A percentile compares a stretch with the other conserved stretches of the same genome.
phyloP scores from a whole-genome alignment of 2,888 invertebrate genomes.

The Luffia ferchaultella region DNA sequence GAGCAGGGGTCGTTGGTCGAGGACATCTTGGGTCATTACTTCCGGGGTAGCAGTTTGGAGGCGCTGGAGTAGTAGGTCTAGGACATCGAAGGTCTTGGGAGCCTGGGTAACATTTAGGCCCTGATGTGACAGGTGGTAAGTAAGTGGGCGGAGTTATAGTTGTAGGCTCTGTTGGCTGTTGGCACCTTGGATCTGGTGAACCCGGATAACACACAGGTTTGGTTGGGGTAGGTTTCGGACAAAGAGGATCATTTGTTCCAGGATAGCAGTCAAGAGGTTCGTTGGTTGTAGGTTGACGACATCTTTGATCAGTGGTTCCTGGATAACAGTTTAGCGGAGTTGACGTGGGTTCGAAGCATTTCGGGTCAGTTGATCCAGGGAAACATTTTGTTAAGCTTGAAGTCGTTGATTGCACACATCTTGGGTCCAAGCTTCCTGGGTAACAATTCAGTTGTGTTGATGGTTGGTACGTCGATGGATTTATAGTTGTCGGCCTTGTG shows the following conservation, averaged over 20 bases:
- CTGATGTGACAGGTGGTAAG: conserved; percentile 18
- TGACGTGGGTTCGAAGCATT: conserved; percentile 27
- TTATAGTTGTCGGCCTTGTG: too few relatives aligned
- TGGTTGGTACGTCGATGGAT: conserved; percentile 18
- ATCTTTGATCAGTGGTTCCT: conserved; percentile 26
- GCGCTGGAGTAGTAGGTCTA: conserved; percentile 19
- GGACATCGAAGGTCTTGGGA: conserved; percentile 29
- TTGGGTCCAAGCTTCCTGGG: conserved; percentile 22
- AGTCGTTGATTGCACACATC: conserved; percentile 28
- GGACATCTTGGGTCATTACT: conserved; percentile 15
- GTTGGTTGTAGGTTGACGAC: conserved; percentile 19
- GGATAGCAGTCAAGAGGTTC: conserved; percentile 20
- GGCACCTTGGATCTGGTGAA: conserved; percentile 28
- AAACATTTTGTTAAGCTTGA: conserved; percentile 23
- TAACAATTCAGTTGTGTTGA: conserved; percentile 20
- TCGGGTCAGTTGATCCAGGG: conserved; percentile 22
- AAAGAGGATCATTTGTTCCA: conserved; percentile 28
- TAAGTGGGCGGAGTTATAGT: conserved; percentile 13
- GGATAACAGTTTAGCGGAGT: conserved; percentile 24
- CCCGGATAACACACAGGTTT: conserved; percentile 27
- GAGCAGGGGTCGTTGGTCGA: conserved; percentile 19
- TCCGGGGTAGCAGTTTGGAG: conserved; percentile 20
- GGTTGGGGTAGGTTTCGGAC: conserved; percentile 24
- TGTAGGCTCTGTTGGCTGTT: conserved; percentile 14
- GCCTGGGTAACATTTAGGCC: conserved; percentile 32